Evolutionary conservation across 2,888 invertebrate species (phyloP).

Genomic region (Drosophila histrio): DNA sequence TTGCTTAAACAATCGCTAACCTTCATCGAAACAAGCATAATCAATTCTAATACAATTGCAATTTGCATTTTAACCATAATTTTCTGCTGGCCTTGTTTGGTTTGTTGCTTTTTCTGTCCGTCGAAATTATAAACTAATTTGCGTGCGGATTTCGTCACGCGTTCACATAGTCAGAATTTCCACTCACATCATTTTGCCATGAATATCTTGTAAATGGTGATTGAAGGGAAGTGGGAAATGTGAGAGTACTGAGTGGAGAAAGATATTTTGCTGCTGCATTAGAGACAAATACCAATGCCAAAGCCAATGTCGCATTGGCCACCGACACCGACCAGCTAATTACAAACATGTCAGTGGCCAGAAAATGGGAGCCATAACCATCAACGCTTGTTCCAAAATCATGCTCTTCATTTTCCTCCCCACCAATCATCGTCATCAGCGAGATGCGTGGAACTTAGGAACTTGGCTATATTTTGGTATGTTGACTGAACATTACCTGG

Average conservation of each 20-base stretch:
- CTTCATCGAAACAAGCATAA: background rate
- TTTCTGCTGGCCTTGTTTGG: background rate
- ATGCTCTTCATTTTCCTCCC: slow-evolving; percentile 7
- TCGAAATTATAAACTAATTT: slow-evolving; percentile 63
- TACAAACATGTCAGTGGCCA: slow-evolving; percentile 70
- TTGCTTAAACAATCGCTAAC: background rate
- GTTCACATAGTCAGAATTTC: slow-evolving; percentile 22
- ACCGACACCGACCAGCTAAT: slow-evolving; percentile 56
- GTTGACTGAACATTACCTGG: slow-evolving; percentile 11
- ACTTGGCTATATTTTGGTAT: slow-evolving; percentile 23
- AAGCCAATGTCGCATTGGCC: slow-evolving; percentile 41
- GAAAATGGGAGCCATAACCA: slow-evolving; percentile 20
- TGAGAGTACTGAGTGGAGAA: background rate
- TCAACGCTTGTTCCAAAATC: slow-evolving; percentile 7
- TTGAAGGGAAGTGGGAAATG: background rate
- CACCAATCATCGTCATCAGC: slow-evolving; percentile 32
- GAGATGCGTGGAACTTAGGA: slow-evolving; percentile 1
- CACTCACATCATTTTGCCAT: slow-evolving; percentile 4
- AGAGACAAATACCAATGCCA: slow-evolving; percentile 20
- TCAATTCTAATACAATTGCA: slow-evolving; percentile 1
- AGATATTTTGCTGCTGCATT: slow-evolving; percentile 36
- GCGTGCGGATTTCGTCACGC: slow-evolving; percentile 45
- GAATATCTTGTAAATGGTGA: background rate
- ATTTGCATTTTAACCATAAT: background rate
- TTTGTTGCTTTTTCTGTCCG: background rate